Percentiles rank a stretch among this genome's conserved stretches.
phyloP scores from a whole-genome alignment of 2,113 vertebrate genomes.

The Chascanopsetta lugubris region DNA sequence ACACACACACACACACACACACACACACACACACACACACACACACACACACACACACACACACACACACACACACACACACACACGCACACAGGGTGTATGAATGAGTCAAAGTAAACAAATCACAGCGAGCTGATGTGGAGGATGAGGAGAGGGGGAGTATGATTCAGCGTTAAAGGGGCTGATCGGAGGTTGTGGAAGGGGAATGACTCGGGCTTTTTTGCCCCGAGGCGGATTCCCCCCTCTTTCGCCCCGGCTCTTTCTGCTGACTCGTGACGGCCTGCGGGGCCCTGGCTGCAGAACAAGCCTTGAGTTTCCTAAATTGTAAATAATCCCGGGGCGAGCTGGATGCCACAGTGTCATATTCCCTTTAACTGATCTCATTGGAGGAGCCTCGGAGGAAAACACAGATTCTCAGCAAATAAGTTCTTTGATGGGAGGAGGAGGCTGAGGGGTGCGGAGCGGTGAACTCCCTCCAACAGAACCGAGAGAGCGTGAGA shows the following conservation, averaged over 20 bases:
- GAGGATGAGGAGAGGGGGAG: slow-evolving; percentile 23
- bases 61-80: too few species aligned
- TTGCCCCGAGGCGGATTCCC: slow-evolving; percentile 27
- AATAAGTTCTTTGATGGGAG: slow-evolving; percentile 44
- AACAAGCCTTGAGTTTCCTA: slow-evolving; percentile 29
- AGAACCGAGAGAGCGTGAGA: too few species aligned
- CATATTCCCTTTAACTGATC: slow-evolving; percentile 33
- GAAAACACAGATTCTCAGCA: slow-evolving; percentile 14
- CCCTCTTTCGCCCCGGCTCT: slow-evolving; percentile 23
- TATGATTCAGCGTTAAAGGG: slow-evolving; percentile 21
- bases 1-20: too few species aligned
- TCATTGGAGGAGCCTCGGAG: slow-evolving; percentile 11
- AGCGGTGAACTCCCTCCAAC: too few species aligned
- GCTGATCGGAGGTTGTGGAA: slow-evolving; percentile 13
- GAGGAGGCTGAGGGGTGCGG: slow-evolving; percentile 21
- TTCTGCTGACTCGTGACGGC: slow-evolving; percentile 41
- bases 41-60: too few species aligned
- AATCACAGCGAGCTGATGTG: slow-evolving; percentile 27
- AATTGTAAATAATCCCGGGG: slow-evolving; percentile 43
- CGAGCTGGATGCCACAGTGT: slow-evolving; percentile 16
- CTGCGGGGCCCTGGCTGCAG: slow-evolving; percentile 11
- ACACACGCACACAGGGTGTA: too few species aligned
- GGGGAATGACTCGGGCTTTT: slow-evolving; percentile 18
- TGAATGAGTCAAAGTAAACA: background rate
- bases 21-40: too few species aligned